Percentiles rank a stretch among this genome's conserved stretches.
These are phyloP conservation scores for Eristalis arbustorum DNA, from an alignment of 2,888 invertebrate species.

Conservation along the genomic window DNA sequence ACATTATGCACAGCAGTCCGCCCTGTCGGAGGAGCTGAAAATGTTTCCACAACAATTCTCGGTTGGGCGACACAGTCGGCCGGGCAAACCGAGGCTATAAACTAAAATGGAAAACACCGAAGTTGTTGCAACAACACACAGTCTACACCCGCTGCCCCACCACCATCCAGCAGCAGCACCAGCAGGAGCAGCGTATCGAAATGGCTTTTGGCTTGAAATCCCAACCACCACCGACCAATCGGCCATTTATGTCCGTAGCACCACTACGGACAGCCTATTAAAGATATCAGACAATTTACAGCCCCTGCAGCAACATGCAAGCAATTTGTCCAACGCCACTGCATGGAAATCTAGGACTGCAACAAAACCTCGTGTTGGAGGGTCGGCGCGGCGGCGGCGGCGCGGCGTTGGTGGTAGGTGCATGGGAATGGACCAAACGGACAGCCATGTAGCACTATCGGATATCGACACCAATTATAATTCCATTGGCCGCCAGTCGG, in stretches of 20 bases:
- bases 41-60: slow-evolving; percentile 54
- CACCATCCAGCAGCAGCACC: background rate
- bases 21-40: slow-evolving; percentile 20
- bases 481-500: slow-evolving; percentile 39
- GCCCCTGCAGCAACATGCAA: slow-evolving; percentile 68
- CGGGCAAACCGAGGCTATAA: slow-evolving; percentile 51
- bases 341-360: slow-evolving; percentile 49
- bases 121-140: slow-evolving; percentile 23
- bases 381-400: background rate
- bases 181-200: slow-evolving; percentile 37
- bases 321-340: slow-evolving; percentile 65
- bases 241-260: slow-evolving; percentile 62
- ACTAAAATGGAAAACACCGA: slow-evolving; percentile 48
- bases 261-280: slow-evolving; percentile 68
- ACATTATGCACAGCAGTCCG: slow-evolving; percentile 2
- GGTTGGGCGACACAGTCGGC: slow-evolving; percentile 53
- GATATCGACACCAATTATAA: slow-evolving; percentile 70
- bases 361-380: slow-evolving; percentile 10
- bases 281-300: slow-evolving; percentile 71
- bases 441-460: slow-evolving; percentile 64
- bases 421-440: slow-evolving; percentile 29
- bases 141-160: too few relatives aligned
- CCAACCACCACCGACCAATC: slow-evolving; percentile 28
- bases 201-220: slow-evolving; percentile 61
- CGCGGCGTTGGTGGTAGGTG: slow-evolving; percentile 9